A percentile compares a stretch with the other conserved stretches of the same genome.
These are phyloP conservation scores for Serrognathus titanus DNA, from an alignment of 2,888 invertebrate species.

Conservation along the genomic window DNA sequence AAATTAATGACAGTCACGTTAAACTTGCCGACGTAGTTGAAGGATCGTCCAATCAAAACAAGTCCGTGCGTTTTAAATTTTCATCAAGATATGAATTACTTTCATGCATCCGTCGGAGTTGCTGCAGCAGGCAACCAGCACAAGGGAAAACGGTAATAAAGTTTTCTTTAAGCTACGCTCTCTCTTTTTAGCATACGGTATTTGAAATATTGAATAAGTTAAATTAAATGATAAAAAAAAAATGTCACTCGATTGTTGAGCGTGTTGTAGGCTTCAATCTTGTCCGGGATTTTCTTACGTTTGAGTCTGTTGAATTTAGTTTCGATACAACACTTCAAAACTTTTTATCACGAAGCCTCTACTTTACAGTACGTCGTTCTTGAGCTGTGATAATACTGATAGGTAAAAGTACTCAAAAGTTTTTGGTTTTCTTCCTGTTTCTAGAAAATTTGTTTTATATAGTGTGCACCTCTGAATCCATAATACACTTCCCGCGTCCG, in stretches of 20 bases:
- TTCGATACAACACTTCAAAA: constrained; percentile 27
- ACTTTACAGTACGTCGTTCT: constrained; percentile 21
- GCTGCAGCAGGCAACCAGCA: background rate
- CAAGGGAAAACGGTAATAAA: background rate
- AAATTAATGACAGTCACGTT: background rate
- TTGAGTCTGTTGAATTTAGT: constrained; percentile 18
- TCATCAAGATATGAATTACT: constrained; percentile 2
- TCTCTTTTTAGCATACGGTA: background rate
- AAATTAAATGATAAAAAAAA: background rate
- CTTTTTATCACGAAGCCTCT: constrained; percentile 27
- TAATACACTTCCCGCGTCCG: constrained; percentile 17
- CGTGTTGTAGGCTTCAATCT: background rate
- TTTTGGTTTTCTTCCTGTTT: constrained; percentile 23
- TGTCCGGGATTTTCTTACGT: constrained; percentile 8
- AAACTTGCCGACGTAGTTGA: background rate
- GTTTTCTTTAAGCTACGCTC: background rate
- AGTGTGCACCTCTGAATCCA: constrained; percentile 23
- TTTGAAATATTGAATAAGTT: background rate
- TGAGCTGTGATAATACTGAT: constrained; percentile 29
- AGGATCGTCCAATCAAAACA: background rate
- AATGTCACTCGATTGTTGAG: background rate
- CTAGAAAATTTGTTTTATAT: constrained; percentile 25
- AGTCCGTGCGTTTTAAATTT: background rate
- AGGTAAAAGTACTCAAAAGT: constrained; percentile 24
- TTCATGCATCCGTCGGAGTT: background rate